Conservation (phyloP, 2,888 invertebrate species). For the Drosophila mimetica region DNA sequence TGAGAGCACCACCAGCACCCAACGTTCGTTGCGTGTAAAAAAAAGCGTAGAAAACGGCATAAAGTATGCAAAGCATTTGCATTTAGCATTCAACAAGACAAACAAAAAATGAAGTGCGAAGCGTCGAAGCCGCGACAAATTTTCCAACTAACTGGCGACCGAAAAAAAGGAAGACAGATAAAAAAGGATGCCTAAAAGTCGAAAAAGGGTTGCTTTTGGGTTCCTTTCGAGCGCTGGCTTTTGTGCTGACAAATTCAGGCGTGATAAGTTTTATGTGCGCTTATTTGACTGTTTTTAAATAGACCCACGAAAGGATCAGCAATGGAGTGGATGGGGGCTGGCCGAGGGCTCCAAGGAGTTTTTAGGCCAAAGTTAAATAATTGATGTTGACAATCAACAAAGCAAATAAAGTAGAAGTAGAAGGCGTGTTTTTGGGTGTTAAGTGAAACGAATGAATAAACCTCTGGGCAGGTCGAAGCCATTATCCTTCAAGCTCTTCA, state of each 20-base stretch:
- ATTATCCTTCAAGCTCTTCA: conserved; percentile 27
- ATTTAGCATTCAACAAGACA: conserved; percentile 82
- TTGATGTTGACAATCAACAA: conserved; percentile 82
- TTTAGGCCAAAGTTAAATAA: conserved; percentile 78
- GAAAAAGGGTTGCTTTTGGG: conserved; percentile 64
- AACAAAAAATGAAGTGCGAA: conserved; percentile 79
- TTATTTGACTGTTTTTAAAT: conserved; percentile 80
- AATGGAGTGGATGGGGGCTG: conserved; percentile 21
- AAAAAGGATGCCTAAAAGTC: conserved; percentile 38
- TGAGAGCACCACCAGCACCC: background rate
- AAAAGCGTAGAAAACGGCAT: conserved; percentile 75
- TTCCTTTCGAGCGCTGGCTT: conserved; percentile 54
- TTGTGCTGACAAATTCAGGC: conserved; percentile 83
- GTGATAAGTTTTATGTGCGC: conserved; percentile 81
- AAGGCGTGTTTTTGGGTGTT: conserved; percentile 36
- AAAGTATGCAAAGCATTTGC: conserved; percentile 83
- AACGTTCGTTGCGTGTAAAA: conserved; percentile 56
- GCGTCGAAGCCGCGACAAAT: conserved; percentile 68
- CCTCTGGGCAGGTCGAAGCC: conserved; percentile 42
- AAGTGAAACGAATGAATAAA: conserved; percentile 56
- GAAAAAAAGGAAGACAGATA: conserved; percentile 13
- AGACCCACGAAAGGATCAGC: conserved; percentile 54
- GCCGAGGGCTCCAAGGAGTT: conserved; percentile 36
- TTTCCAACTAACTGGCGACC: conserved; percentile 52
- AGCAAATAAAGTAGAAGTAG: conserved; percentile 76